A percentile compares a stretch with the other conserved stretches of the same genome.
Conservation (phyloP, 2,113 vertebrate species). For the Bothrops jararaca region DNA sequence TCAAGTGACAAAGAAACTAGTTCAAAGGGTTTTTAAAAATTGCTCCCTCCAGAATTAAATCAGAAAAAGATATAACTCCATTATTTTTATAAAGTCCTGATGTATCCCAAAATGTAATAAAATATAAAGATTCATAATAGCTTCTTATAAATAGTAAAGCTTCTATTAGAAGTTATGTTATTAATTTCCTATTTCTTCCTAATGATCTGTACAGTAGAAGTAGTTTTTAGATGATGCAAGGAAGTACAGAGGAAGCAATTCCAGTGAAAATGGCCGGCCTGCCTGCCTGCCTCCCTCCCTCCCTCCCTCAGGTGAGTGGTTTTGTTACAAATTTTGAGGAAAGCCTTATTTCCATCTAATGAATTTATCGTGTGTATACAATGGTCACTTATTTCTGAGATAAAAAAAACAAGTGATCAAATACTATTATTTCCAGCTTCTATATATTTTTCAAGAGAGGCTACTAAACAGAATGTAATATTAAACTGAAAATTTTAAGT, state of each 20-base stretch:
- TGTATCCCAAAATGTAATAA: constrained; percentile 1
- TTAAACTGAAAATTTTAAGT: neutral
- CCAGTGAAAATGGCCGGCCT: neutral
- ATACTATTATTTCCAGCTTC: neutral
- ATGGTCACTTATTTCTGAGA: neutral
- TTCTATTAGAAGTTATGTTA: neutral
- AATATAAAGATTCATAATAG: neutral
- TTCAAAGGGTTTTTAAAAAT: neutral
- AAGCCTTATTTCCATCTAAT: neutral
- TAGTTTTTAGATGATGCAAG: neutral
- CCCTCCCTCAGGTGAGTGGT: neutral
- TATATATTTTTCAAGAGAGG: neutral
- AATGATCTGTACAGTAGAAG: neutral
- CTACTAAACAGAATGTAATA: neutral
- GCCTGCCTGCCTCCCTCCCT: too few species aligned
- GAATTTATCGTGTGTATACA: neutral
- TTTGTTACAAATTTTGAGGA: constrained; percentile 3
- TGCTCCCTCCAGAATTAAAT: neutral
- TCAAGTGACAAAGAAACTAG: neutral
- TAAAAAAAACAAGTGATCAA: neutral
- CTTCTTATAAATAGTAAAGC: neutral
- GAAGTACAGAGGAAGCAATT: neutral
- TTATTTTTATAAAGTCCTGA: neutral
- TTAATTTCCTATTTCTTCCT: neutral
- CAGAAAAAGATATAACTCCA: neutral